Evolutionary conservation across 2,797 vertebrate genomes (phyloP).

Genomic region (Acipenser transmontanus): DNA sequence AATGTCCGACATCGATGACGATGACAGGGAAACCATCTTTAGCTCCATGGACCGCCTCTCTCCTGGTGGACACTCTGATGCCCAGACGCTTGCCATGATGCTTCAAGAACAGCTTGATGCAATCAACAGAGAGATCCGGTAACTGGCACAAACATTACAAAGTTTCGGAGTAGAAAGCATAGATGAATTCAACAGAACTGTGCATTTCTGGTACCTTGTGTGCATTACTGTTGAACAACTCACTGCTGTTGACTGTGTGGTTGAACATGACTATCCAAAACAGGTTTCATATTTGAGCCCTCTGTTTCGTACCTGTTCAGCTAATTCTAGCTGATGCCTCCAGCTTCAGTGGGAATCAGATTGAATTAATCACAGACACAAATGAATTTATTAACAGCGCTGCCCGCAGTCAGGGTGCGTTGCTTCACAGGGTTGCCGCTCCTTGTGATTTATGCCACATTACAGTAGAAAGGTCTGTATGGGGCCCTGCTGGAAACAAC

Average conservation of each 20-base stretch:
- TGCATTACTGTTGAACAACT: not conserved
- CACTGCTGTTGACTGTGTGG: not conserved
- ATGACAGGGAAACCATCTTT: conserved; percentile 91
- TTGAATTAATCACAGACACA: not conserved
- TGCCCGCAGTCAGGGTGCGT: not conserved
- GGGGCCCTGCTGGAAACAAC: no score
- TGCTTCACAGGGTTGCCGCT: not conserved
- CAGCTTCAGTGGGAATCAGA: not conserved
- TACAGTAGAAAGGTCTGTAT: not conserved
- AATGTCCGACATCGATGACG: conserved; percentile 97
- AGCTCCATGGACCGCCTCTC: conserved; percentile 97
- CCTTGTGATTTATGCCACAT: not conserved
- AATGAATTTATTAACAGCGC: not conserved
- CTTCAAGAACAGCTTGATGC: conserved; percentile 96
- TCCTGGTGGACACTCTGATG: conserved; percentile 90
- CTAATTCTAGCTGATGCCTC: not conserved
- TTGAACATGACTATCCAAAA: not conserved
- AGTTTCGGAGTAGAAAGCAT: not conserved
- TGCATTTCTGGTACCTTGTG: not conserved
- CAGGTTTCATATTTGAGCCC: no score
- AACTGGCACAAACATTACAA: conserved; percentile 7
- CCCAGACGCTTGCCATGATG: conserved; percentile 98
- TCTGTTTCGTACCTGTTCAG: not conserved
- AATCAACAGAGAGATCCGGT: conserved; percentile 99
- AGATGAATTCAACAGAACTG: conserved; percentile 4